phyloP scores from a whole-genome alignment of 2,888 invertebrate genomes.

The Drosophila mimetica region DNA sequence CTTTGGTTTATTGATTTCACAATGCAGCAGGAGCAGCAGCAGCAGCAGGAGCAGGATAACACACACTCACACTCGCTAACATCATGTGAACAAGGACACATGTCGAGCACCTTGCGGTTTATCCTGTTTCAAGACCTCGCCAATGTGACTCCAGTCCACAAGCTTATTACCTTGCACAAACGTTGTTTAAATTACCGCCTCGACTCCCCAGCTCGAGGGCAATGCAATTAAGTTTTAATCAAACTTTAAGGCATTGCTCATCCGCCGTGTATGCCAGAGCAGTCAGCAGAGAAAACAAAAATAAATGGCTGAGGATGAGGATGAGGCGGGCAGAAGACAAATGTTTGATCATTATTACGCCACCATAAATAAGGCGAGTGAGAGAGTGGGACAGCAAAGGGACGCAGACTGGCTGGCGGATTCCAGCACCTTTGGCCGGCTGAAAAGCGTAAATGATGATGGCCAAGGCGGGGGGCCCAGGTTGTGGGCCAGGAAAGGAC shows the following conservation, averaged over 20 bases:
- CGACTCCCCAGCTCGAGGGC: constrained; percentile 13
- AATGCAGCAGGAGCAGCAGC: constrained; percentile 19
- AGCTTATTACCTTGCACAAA: constrained; percentile 56
- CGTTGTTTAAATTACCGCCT: constrained; percentile 19
- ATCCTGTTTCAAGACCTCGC: constrained; percentile 3
- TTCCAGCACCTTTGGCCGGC: constrained; percentile 61
- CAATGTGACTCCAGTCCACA: constrained; percentile 36
- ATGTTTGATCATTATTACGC: constrained; percentile 76
- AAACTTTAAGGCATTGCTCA: constrained; percentile 69
- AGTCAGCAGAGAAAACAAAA: constrained; percentile 23
- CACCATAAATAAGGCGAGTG: constrained; percentile 69
- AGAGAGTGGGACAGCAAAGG: constrained; percentile 27
- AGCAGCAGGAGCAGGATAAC: neutral
- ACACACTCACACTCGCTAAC: constrained; percentile 6
- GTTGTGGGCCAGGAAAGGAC: constrained; percentile 4
- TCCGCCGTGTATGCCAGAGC: constrained; percentile 40
- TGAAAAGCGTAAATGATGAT: constrained; percentile 34
- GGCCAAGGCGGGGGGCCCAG: constrained; percentile 1
- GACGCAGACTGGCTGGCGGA: constrained; percentile 21
- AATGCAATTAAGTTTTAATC: constrained; percentile 66
- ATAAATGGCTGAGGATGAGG: constrained; percentile 12
- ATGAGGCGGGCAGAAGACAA: constrained; percentile 62
- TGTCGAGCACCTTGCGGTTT: constrained; percentile 24
- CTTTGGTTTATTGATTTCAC: constrained; percentile 60
- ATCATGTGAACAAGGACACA: constrained; percentile 42